Percentiles rank a stretch among this genome's conserved stretches.
Conservation (phyloP, 2,797 vertebrate species). For the Smutsia temminckii region DNA sequence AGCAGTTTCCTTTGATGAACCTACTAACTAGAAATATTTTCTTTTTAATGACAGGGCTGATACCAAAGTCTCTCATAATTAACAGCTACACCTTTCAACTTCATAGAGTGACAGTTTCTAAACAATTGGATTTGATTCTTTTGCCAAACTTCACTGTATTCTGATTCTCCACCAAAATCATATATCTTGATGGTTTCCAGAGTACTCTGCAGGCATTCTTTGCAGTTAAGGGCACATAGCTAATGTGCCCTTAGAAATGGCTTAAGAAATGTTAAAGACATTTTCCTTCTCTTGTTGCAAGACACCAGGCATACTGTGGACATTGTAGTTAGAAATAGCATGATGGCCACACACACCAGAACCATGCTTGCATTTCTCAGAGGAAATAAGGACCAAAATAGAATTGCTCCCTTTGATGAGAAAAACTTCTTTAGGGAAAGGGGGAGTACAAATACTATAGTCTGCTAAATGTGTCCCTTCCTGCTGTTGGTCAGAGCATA, state of each 20-base stretch:
- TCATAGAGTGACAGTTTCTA: background rate
- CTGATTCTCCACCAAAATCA: background rate
- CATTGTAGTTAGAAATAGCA: background rate
- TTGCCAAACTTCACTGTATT: background rate
- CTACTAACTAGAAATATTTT: constrained; percentile 16
- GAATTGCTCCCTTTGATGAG: constrained; percentile 59
- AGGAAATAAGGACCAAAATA: constrained; percentile 64
- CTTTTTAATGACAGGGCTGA: constrained; percentile 16
- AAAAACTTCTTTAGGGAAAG: constrained; percentile 54
- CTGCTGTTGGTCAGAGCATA: background rate
- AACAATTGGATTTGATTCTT: background rate
- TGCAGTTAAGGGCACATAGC: background rate
- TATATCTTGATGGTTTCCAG: background rate
- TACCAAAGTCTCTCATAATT: background rate
- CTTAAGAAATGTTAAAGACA: background rate
- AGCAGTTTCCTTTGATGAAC: background rate
- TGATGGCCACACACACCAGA: background rate
- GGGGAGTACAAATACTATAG: background rate
- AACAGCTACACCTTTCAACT: background rate
- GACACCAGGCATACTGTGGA: background rate
- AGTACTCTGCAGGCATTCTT: background rate
- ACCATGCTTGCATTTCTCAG: constrained; percentile 18
- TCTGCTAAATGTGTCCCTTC: constrained; percentile 49
- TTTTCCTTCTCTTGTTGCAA: background rate
- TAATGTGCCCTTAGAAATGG: background rate